Evolutionary conservation across 2,113 vertebrate genomes (phyloP).

Genomic region (Thymallus thymallus): DNA sequence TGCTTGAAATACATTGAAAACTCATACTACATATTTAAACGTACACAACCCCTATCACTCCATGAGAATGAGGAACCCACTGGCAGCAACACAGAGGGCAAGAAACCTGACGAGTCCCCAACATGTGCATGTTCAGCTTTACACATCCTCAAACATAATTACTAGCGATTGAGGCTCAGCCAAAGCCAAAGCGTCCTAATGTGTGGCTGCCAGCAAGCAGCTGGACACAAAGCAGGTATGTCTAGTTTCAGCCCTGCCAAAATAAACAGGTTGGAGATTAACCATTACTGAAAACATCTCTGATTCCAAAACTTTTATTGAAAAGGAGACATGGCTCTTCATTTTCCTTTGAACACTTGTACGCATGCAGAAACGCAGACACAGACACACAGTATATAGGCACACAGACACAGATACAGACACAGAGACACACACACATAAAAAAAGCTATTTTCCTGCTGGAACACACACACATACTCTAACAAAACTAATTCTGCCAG

Average conservation of each 20-base stretch:
- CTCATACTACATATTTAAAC: not conserved
- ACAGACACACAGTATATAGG: too few species aligned
- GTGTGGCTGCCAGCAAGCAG: conserved; percentile 8
- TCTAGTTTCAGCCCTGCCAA: not conserved
- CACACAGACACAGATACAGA: too few species aligned
- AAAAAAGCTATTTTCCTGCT: not conserved
- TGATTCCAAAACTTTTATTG: not conserved
- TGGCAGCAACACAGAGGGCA: not conserved
- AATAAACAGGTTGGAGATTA: not conserved
- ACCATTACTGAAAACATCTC: not conserved
- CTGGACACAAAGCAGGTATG: not conserved
- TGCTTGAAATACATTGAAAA: not conserved
- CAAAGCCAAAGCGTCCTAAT: conserved; percentile 9
- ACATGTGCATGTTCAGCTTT: not conserved
- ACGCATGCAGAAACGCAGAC: too few species aligned
- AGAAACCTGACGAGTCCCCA: not conserved
- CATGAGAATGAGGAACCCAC: conserved; percentile 11
- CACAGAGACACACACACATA: too few species aligned
- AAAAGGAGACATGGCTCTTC: not conserved
- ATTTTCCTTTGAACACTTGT: not conserved
- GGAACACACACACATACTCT: conserved; percentile 13
- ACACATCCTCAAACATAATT: conserved; percentile 23
- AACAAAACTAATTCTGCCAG: conserved; percentile 4
- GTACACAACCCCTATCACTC: not conserved
- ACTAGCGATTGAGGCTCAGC: conserved; percentile 22